phyloP scores from a whole-genome alignment of 2,888 invertebrate species.

The Microctonus brassicae region DNA sequence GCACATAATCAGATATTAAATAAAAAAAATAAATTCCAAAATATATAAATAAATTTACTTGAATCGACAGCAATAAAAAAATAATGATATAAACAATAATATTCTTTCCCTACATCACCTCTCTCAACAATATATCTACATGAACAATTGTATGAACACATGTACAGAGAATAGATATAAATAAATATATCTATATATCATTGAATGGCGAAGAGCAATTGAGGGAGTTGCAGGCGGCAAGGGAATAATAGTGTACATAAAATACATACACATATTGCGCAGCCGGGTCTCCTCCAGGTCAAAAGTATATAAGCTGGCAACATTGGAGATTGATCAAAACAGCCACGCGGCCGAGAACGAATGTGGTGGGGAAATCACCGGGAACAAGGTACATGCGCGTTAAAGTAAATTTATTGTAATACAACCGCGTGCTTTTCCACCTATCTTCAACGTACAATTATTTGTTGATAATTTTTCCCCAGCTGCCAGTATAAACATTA shows the following conservation, averaged over 20 bases:
- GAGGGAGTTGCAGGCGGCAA: not conserved
- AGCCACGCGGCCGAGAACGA: slow-evolving; percentile 65
- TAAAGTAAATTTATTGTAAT: slow-evolving; percentile 29
- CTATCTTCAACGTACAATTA: not conserved
- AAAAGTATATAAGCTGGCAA: slow-evolving; percentile 56
- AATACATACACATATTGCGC: not conserved
- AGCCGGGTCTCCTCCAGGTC: slow-evolving; percentile 45
- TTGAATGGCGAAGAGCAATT: not conserved
- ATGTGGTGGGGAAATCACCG: slow-evolving; percentile 54
- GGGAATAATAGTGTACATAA: slow-evolving; percentile 1
- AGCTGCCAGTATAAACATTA: too few species aligned
- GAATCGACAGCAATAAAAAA: too few species aligned
- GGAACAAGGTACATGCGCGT: slow-evolving; percentile 63
- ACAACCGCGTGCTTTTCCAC: slow-evolving; percentile 33
- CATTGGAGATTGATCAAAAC: slow-evolving; percentile 66
- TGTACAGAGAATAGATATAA: not conserved
- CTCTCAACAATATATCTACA: too few species aligned
- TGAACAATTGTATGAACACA: not conserved
- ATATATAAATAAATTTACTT: not conserved
- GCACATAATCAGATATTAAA: not conserved
- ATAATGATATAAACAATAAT: too few species aligned
- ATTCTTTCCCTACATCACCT: too few species aligned
- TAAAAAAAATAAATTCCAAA: not conserved
- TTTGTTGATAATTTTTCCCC: too few species aligned
- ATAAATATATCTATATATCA: not conserved